These are phyloP conservation scores for Eonycteris spelaea DNA, from an alignment of 2,113 vertebrate genomes.

Conservation along the genomic window DNA sequence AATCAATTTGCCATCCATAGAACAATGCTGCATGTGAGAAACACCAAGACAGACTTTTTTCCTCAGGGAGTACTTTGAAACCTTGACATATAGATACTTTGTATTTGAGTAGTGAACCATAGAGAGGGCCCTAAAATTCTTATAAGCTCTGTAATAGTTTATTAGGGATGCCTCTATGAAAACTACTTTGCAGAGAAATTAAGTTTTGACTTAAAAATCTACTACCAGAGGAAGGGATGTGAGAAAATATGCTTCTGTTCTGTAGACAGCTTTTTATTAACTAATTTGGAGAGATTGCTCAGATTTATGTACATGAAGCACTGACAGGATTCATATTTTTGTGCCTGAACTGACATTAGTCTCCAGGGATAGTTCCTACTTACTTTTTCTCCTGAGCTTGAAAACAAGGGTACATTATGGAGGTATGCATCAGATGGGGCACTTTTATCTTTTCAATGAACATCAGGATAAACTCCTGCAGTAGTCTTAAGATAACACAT, in stretches of 20 bases:
- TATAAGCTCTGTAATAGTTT: not conserved
- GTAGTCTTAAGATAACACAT: not conserved
- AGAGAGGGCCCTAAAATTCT: not conserved
- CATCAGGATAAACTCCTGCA: not conserved
- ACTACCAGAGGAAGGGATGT: not conserved
- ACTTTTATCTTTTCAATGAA: not conserved
- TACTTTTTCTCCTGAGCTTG: not conserved
- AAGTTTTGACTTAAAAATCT: not conserved
- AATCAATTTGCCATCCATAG: not conserved
- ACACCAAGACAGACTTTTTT: not conserved
- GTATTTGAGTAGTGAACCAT: not conserved
- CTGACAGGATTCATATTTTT: not conserved
- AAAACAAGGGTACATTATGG: not conserved
- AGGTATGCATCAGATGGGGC: not conserved
- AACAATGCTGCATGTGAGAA: conserved; percentile 1
- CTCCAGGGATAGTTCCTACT: not conserved
- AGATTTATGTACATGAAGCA: not conserved
- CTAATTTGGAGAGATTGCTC: not conserved
- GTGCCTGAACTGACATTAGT: not conserved
- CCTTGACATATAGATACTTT: not conserved
- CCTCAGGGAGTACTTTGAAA: not conserved
- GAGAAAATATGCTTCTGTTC: not conserved
- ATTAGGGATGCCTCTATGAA: not conserved
- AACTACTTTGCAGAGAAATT: not conserved
- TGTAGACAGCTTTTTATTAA: not conserved